Percentiles rank a stretch among this genome's conserved stretches.
Evolutionary conservation across 2,113 vertebrate genomes (phyloP).

Genomic region (Phalacrocorax carbo): DNA sequence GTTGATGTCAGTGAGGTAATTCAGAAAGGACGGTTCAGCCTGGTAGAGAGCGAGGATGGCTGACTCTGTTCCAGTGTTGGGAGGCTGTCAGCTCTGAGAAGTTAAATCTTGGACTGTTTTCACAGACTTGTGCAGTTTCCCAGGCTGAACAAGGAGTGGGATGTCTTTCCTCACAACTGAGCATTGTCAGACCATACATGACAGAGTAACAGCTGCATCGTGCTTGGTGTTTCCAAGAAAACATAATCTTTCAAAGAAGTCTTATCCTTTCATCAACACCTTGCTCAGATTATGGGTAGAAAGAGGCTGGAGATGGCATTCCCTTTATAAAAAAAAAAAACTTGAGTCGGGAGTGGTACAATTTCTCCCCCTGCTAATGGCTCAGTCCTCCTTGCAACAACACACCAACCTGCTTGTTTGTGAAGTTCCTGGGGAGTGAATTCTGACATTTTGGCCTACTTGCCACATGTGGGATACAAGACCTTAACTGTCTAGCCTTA

Average conservation of each 20-base stretch:
- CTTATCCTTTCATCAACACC: background rate
- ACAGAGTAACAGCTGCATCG: background rate
- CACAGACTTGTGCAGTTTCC: background rate
- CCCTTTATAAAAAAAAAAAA: background rate
- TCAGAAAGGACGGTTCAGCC: background rate
- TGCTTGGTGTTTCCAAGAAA: background rate
- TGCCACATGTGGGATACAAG: background rate
- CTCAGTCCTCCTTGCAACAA: background rate
- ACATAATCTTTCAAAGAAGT: background rate
- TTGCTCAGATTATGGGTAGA: background rate
- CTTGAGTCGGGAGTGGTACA: background rate
- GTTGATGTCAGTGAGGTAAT: background rate
- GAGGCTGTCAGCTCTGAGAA: background rate
- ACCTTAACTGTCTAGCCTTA: constrained; percentile 17
- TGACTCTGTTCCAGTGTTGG: background rate
- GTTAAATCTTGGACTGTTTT: background rate
- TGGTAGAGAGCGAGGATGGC: background rate
- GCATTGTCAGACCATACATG: background rate
- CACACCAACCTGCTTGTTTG: background rate
- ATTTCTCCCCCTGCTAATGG: background rate
- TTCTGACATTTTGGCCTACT: constrained; percentile 32
- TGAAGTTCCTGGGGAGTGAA: background rate
- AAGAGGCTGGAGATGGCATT: background rate
- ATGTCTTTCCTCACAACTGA: background rate
- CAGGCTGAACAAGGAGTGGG: background rate